Evolutionary conservation across 2,113 vertebrate species (phyloP), one percentile per base, ranked within the genome.

Genomic region (Nesoenas mayeri): DNA sequence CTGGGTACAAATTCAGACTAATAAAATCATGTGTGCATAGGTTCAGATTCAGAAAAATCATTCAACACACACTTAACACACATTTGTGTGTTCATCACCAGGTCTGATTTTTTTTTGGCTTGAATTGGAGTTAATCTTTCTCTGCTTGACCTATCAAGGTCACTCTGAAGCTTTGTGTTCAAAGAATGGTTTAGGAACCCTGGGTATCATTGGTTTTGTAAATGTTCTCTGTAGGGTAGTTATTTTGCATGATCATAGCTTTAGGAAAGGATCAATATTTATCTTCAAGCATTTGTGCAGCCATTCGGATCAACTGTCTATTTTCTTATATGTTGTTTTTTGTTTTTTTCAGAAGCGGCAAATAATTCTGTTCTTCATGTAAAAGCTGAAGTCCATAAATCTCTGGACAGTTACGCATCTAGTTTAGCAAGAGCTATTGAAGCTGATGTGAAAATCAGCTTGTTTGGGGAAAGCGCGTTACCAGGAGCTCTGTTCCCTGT

Each of bases 381-480:
- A 82, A 98, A 98, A 36, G 99, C 99, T 1, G 99, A 99, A 79
- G 98, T 99, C 12, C 99, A 99, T 93, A 98, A 98, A 89, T 99
- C 98, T 70, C 94, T 99, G 93, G 99, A 99, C 97, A 98, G 97
- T 44, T 99, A 99, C 0, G 99, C 99, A 15, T 97, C 98, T 80
- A 98, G 98, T 85, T 97, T 99, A 97, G 99, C 99, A 25, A 99
- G 97, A 97, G 98, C 98, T 58, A 99, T 99, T 28, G 99, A 99
- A 96, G 98, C 97, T 2, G 99, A 99, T 58, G 99, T 98, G 88
- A 99, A 99, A 96, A 97, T 99, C n/a, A 98, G 98, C 85, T 96
- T 99, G 69, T 99, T 99, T 69, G 99, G 99, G 58, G 99, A 99
- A 91, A 98, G 96, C 54, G 95, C 97, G 38, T 77, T 98, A 70